Evolutionary conservation across 2,888 invertebrate genomes (phyloP), one percentile per base, ranked within the genome.

Genomic region (Xylophagus ater): DNA sequence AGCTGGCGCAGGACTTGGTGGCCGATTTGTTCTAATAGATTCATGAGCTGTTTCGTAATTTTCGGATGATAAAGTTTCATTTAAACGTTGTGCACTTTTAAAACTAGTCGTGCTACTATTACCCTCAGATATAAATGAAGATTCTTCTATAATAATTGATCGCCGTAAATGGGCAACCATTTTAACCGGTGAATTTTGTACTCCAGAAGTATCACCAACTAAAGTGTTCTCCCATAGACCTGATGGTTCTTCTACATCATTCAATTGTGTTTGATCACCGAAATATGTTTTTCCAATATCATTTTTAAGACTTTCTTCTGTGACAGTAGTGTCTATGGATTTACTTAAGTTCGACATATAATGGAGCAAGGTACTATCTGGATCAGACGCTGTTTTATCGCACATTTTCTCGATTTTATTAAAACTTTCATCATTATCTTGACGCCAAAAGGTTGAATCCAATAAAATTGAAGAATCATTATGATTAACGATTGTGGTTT

Each of bases 141-240:
- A 37, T 34, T 57, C 57, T 40, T 64, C 64, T 18, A 60, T 40
- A 17, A 64, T 64, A n/a, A 64, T 62, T 1, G 64, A 62, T 4
- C 2, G 8, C 2, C 63, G 54, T 37, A 60, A 14, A 5, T 62
- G 42, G 0, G 60, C 62, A 2, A 60, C 55, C 56, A 58, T 56
- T 45, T 63, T 62, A 0, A 59, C 55, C 0, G 64, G 64, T 2
- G 64, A 62, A 9, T 6, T n/a, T 4, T 29, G 10, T 15, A 29
- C 3, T 3, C 46, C 29, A 2, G 46, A 40, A 1, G 48, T 50
- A 9, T 54, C 54, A 5, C 37, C 43, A 6, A 57, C 26, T 3
- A 55, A 53, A 29, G 54, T 41, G 18, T 33, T 57, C 19, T 63
- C 62, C 63, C 63, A 63, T 8, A 63, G 47, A 3, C 52, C 50